Evolutionary conservation across 2,113 vertebrate species (phyloP).

Genomic region (Tragelaphus strepsiceros): DNA sequence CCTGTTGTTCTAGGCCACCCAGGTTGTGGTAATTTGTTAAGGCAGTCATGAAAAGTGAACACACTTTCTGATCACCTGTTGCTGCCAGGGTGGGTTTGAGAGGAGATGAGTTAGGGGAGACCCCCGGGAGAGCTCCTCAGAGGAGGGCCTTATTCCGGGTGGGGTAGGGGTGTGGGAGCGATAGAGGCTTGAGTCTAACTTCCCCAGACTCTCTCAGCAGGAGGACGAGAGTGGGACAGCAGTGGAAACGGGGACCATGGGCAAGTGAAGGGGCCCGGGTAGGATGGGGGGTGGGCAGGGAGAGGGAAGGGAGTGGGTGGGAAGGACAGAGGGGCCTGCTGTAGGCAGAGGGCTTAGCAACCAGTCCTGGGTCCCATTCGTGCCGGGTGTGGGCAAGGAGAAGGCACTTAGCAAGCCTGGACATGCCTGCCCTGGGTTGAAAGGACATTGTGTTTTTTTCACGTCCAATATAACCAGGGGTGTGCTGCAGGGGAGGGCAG

Average conservation of each 20-base stretch:
- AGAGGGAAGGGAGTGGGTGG: neutral
- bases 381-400: neutral
- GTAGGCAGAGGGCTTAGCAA: neutral
- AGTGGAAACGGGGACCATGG: neutral
- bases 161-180: fast-evolving
- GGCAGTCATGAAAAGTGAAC: neutral
- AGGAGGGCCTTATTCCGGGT: neutral
- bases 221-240: neutral
- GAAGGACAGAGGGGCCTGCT: neutral
- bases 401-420: neutral
- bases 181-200: neutral
- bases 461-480: neutral
- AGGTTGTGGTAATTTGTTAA: neutral
- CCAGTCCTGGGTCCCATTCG: neutral
- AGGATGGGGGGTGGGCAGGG: no score
- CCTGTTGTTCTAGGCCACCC: neutral
- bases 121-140: neutral
- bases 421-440: neutral
- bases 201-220: neutral
- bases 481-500: neutral
- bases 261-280: neutral
- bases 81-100: neutral
- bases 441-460: neutral
- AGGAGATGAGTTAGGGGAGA: neutral
- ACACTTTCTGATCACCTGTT: neutral